Base-by-base conservation (phyloP, 37 sponge, comb jelly and placozoan species). In the Ephydatia muelleri region DNA sequence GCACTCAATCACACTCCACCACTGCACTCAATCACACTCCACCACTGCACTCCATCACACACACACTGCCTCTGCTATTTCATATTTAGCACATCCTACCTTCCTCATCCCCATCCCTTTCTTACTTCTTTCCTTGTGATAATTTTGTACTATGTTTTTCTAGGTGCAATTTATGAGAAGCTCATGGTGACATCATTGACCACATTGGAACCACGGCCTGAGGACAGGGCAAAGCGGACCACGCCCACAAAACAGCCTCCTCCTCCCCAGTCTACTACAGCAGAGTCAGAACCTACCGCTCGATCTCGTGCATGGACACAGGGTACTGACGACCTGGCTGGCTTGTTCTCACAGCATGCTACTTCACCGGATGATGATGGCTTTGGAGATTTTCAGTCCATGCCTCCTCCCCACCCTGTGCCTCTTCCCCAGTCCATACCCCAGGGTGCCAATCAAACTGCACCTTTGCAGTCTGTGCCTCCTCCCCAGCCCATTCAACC, bases 321-420 rank as follows among this genome's bases (percentile, higher is more conserved):
- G 8, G 40, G 39, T n/a, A 82, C 75, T 28, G 67, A 40, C 19
- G 43, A 73, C 26, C 67, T 86, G 11, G 21, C 69, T 23, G 88
- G 88, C 2, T 28, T 82, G 23, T 81, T 87, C 39, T 48, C 82
- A 14, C 77, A 73, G 68, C 87, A 80, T 71, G 31, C 12, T 1
- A 23, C 32, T 22, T 4, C 27, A 36, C 12, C 1, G 21, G 70
- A 40, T 47, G 81, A 39, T 11, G 88, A 87, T 26, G 73, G 32
- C 40, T 87, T 87, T 67, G 88, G 88, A 49, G 88, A 87, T 0
- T 87, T 87, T 36, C 88, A 87, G 76, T 76, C 82, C 0, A 9
- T 81, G 22, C 48, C 28, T 39, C 57, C 73, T 30, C 34, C 34
- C 72, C 72, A 72, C 28, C 16, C 72, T 72, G 72, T 34, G 19